Conservation (phyloP, 2,888 invertebrate genomes). For the Platycnemis pennipes region DNA sequence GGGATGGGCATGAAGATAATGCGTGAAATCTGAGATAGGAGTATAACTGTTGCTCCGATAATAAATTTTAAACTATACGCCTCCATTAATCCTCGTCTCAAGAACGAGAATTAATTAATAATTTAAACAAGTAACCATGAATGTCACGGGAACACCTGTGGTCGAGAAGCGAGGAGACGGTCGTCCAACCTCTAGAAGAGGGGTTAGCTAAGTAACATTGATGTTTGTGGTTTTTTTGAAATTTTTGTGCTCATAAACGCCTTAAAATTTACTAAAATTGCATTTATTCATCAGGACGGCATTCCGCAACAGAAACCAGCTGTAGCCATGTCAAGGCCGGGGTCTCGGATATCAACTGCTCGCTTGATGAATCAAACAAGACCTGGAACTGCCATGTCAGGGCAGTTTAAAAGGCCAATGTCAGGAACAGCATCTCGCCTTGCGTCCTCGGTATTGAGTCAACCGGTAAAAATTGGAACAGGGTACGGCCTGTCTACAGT, state of each 20-base stretch:
- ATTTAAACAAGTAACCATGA: neutral
- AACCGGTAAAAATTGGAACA: slow-evolving; percentile 29
- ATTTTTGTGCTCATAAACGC: neutral
- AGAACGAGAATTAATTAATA: no score
- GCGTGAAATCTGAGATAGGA: no score
- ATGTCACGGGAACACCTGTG: neutral
- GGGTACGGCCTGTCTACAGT: slow-evolving; percentile 54
- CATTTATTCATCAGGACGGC: neutral
- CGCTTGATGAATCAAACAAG: slow-evolving; percentile 34
- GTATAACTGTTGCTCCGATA: no score
- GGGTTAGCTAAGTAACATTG: neutral
- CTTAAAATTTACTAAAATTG: no score
- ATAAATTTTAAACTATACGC: no score
- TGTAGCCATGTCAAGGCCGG: neutral
- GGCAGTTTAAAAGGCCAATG: slow-evolving; percentile 32
- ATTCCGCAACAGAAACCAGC: neutral
- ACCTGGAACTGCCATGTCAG: slow-evolving; percentile 38
- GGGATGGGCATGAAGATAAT: no score
- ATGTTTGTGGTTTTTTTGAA: neutral
- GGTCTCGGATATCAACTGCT: slow-evolving; percentile 34
- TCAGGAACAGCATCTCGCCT: slow-evolving; percentile 46
- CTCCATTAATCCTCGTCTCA: no score
- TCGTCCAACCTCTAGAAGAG: neutral
- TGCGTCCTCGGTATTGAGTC: slow-evolving; percentile 26
- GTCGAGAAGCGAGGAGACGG: neutral